Conservation (phyloP, 2,797 vertebrate genomes). For the Moxostoma hubbsi region DNA sequence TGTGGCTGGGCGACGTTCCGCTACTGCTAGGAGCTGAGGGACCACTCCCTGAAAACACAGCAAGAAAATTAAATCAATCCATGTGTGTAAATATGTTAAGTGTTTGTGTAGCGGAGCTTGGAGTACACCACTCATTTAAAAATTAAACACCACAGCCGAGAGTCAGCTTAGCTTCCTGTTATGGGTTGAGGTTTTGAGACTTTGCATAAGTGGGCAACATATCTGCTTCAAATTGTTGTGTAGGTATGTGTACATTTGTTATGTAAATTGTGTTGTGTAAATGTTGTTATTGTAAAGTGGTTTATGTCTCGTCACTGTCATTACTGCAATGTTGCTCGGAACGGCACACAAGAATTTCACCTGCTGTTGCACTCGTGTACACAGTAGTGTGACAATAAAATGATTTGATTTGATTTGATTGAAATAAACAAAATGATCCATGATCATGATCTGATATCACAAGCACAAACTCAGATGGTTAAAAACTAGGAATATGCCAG, state of each 20-base stretch:
- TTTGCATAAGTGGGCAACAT: not conserved
- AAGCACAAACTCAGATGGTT: not conserved
- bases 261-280: too few species aligned
- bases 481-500: not conserved
- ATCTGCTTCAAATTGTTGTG: constrained; percentile 8
- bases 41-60: constrained; percentile 83
- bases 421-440: not conserved
- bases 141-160: not conserved
- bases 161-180: not conserved
- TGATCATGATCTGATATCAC: not conserved
- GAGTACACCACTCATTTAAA: constrained; percentile 16
- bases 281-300: too few species aligned
- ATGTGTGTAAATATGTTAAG: not conserved
- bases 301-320: too few species aligned
- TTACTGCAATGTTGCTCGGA: too few species aligned
- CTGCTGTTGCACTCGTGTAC: too few species aligned
- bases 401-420: too few species aligned
- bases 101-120: not conserved
- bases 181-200: constrained; percentile 1
- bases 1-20: constrained; percentile 90
- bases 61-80: constrained; percentile 2
- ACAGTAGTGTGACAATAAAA: too few species aligned
- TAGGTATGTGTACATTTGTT: too few species aligned
- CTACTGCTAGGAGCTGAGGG: constrained; percentile 95
- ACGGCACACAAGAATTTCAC: too few species aligned